These are phyloP conservation scores for Aproaerema taeniolella DNA, from an alignment of 2,888 invertebrate genomes.

Conservation along the genomic window DNA sequence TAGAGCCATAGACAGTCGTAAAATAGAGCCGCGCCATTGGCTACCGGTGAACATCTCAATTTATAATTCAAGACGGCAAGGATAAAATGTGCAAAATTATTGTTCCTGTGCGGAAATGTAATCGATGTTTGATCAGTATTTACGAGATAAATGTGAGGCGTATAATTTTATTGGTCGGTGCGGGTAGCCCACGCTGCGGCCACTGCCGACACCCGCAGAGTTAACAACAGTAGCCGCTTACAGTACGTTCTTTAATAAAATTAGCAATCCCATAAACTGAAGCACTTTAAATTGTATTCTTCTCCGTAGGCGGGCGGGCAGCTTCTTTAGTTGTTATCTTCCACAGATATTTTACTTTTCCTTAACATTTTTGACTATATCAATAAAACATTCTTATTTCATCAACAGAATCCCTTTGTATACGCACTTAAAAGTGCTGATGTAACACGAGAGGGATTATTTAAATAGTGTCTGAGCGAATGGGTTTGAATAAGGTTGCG, in stretches of 20 bases:
- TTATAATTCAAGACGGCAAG: slow-evolving; percentile 43
- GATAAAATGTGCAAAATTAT: slow-evolving; percentile 50
- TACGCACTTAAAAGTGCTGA: neutral
- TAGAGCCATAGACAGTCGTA: slow-evolving; percentile 48
- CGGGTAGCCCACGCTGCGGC: slow-evolving; percentile 24
- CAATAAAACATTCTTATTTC: neutral
- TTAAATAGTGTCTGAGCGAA: neutral
- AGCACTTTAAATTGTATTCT: slow-evolving; percentile 6
- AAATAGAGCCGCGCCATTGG: slow-evolving; percentile 33
- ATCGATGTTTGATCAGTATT: slow-evolving; percentile 43
- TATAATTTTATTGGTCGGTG: slow-evolving; percentile 36
- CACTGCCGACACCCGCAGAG: slow-evolving; percentile 1
- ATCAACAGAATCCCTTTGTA: too few species aligned
- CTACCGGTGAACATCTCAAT: slow-evolving; percentile 48
- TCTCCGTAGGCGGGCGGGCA: slow-evolving; percentile 7
- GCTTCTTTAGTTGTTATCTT: neutral
- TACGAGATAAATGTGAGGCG: slow-evolving; percentile 35
- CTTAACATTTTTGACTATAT: neutral
- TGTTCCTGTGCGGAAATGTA: slow-evolving; percentile 42
- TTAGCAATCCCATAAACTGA: slow-evolving; percentile 1
- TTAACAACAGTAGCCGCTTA: slow-evolving; percentile 3
- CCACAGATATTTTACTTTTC: neutral
- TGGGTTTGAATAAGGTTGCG: slow-evolving; percentile 7
- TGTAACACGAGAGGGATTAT: neutral
- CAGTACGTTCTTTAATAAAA: slow-evolving; percentile 5